Percentiles rank a stretch among this genome's conserved stretches.
Evolutionary conservation across 2,797 vertebrate species (phyloP).

Genomic region (Orientallactaga sibirica): DNA sequence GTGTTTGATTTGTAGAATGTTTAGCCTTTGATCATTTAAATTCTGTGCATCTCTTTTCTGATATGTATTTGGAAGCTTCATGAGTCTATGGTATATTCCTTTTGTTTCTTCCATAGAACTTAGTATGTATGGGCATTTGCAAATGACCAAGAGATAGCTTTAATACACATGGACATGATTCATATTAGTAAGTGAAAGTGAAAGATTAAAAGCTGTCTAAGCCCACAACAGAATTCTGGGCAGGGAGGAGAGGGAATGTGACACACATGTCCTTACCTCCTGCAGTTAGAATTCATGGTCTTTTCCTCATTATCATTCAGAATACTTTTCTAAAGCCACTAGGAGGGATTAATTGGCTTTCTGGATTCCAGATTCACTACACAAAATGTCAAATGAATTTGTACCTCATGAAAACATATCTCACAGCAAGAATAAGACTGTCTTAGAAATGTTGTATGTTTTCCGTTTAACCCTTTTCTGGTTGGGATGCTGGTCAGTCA

Average conservation of each 20-base stretch:
- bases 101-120: background rate
- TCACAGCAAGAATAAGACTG: slow-evolving; percentile 66
- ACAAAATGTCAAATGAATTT: slow-evolving; percentile 76
- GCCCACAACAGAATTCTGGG: background rate
- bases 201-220: slow-evolving; percentile 47
- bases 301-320: slow-evolving; percentile 44
- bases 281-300: slow-evolving; percentile 34
- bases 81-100: background rate
- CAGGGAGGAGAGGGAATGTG: background rate
- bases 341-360: slow-evolving; percentile 76
- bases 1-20: background rate
- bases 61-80: background rate
- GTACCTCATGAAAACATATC: slow-evolving; percentile 40
- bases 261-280: background rate
- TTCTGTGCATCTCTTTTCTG: background rate
- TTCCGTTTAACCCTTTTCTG: slow-evolving; percentile 52
- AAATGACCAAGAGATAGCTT: background rate
- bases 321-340: slow-evolving; percentile 48
- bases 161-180: background rate
- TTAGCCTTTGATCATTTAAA: background rate
- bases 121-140: background rate
- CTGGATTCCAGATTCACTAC: slow-evolving; percentile 66
- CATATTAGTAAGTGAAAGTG: background rate
- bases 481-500: slow-evolving; percentile 44
- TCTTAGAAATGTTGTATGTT: slow-evolving; percentile 16